Conservation (phyloP, 2,888 invertebrate genomes). For the Drosophila mimetica region DNA sequence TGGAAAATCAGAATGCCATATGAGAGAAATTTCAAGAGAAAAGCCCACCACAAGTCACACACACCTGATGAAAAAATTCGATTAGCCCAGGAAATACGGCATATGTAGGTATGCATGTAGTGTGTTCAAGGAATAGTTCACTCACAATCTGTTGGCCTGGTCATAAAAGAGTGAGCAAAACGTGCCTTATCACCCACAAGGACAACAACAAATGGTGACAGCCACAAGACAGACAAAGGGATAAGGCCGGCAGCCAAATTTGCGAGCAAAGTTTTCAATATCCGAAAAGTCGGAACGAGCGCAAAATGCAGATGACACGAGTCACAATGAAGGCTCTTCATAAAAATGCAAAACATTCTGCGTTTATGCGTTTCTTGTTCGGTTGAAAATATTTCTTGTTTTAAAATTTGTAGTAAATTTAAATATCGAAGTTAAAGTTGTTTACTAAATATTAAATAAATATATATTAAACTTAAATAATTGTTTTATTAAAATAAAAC, state of each 20-base stretch:
- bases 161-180: slow-evolving; percentile 17
- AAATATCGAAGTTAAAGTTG: too few relatives aligned
- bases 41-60: slow-evolving; percentile 8
- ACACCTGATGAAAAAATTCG: slow-evolving; percentile 31
- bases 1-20: slow-evolving; percentile 22
- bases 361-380: background rate
- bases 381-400: background rate
- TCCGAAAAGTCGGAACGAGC: slow-evolving; percentile 6
- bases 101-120: background rate
- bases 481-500: too few relatives aligned
- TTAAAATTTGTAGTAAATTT: too few relatives aligned
- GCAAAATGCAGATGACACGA: slow-evolving; percentile 25
- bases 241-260: slow-evolving; percentile 6
- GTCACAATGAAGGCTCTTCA: slow-evolving; percentile 3
- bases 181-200: slow-evolving; percentile 30
- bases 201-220: slow-evolving; percentile 24
- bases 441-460: too few relatives aligned
- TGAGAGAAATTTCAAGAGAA: slow-evolving; percentile 7
- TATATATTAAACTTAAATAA: too few relatives aligned
- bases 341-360: background rate
- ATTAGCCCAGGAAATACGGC: slow-evolving; percentile 25
- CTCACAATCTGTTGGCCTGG: slow-evolving; percentile 3
- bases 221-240: slow-evolving; percentile 34
- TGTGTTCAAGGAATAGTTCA: slow-evolving; percentile 10
- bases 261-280: slow-evolving; percentile 32